Conservation (phyloP, 2,797 vertebrate species). For the Schizothorax lantsangensis region DNA sequence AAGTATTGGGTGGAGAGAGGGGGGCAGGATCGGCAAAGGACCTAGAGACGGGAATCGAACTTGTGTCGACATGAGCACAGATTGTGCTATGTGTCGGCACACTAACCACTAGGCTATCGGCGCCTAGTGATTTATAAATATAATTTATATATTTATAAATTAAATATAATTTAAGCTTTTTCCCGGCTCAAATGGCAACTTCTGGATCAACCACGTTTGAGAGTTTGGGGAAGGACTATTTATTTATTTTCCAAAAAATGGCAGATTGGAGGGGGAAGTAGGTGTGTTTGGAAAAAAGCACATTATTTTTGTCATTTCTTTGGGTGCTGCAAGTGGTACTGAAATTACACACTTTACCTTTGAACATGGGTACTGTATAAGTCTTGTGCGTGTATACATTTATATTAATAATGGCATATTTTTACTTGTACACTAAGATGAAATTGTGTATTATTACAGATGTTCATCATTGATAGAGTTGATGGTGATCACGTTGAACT, state of each 20-base stretch:
- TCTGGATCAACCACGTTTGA: neutral
- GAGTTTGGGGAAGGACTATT: neutral
- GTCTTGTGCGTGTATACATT: neutral
- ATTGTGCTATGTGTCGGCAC: no score
- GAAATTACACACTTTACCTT: neutral
- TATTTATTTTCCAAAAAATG: neutral
- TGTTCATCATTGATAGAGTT: conserved; percentile 89
- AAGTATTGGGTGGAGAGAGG: no score
- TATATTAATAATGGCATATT: neutral
- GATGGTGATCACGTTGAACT: conserved; percentile 87
- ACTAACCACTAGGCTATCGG: no score
- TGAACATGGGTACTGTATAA: neutral
- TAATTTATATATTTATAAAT: no score
- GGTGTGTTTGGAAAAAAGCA: neutral
- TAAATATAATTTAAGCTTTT: no score
- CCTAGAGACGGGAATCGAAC: no score
- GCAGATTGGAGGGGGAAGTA: neutral
- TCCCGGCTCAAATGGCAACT: neutral
- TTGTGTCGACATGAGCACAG: no score
- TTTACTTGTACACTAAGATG: conserved; percentile 1
- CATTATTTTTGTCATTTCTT: neutral
- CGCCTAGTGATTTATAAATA: no score
- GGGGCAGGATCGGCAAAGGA: no score
- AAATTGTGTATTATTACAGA: conserved; percentile 74
- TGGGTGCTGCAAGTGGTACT: neutral